Evolutionary conservation across 2,797 vertebrate genomes (phyloP).

Genomic region (Hydrocynus forskahlii): DNA sequence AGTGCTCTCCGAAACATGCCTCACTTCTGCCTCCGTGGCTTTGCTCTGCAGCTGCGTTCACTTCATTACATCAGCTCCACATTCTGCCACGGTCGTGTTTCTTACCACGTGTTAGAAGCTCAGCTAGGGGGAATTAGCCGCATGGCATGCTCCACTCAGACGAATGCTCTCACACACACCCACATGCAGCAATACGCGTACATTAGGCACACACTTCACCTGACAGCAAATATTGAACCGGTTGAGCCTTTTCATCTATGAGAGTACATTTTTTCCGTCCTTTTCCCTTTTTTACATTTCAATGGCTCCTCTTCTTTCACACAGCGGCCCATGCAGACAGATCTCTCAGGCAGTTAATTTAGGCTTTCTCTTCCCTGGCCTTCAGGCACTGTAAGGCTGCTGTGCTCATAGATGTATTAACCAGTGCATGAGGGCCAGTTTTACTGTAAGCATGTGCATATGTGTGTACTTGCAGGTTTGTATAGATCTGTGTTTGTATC

Average conservation of each 20-base stretch:
- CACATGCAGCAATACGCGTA: neutral
- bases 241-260: conserved; percentile 42
- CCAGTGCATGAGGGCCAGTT: conserved; percentile 9
- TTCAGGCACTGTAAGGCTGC: conserved; percentile 8
- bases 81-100: conserved; percentile 32
- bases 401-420: conserved; percentile 43
- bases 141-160: conserved; percentile 39
- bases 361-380: conserved; percentile 58
- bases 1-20: conserved; percentile 28
- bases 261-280: conserved; percentile 31
- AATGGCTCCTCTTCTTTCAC: conserved; percentile 53
- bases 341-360: conserved; percentile 76
- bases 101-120: conserved; percentile 43
- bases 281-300: conserved; percentile 45
- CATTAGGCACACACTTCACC: conserved; percentile 29
- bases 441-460: neutral
- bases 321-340: conserved; percentile 69
- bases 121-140: conserved; percentile 28
- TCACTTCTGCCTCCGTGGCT: conserved; percentile 36
- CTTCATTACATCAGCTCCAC: conserved; percentile 56
- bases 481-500: neutral
- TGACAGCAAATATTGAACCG: conserved; percentile 44
- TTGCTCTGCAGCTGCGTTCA: conserved; percentile 40
- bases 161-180: conserved; percentile 10
- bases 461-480: conserved; percentile 5